These are phyloP conservation scores for Coptodon bakossiorum DNA, from an alignment of 2,113 vertebrate genomes.

Conservation along the genomic window DNA sequence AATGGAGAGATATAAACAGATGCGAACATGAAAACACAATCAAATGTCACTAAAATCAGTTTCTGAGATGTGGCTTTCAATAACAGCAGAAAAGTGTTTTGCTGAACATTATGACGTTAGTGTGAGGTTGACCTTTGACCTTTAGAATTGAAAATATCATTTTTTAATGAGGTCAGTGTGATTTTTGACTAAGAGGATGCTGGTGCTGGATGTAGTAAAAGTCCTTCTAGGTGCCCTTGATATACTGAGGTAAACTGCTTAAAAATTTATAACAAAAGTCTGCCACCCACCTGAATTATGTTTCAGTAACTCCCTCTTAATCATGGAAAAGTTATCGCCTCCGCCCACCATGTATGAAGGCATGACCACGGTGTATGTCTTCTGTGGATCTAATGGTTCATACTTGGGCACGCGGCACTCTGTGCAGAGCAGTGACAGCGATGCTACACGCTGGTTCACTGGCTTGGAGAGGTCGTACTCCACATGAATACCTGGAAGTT, in stretches of 20 bases:
- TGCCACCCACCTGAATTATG: conserved; percentile 78
- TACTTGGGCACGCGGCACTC: conserved; percentile 82
- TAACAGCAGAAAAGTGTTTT: too few relatives aligned
- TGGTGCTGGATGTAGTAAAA: not conserved
- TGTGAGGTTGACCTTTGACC: not conserved
- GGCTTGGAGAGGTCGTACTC: conserved; percentile 76
- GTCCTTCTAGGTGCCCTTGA: not conserved
- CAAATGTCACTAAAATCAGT: too few relatives aligned
- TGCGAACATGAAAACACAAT: too few relatives aligned
- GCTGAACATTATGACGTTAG: not conserved
- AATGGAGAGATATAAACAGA: too few relatives aligned
- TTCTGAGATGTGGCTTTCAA: too few relatives aligned
- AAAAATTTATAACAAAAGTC: not conserved
- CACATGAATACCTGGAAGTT: conserved; percentile 78
- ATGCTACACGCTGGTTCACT: conserved; percentile 71
- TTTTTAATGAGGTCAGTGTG: not conserved
- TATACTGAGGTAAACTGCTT: not conserved
- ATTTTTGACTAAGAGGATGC: not conserved
- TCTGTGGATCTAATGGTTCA: conserved; percentile 66
- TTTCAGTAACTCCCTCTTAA: conserved; percentile 75
- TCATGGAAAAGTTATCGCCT: conserved; percentile 82
- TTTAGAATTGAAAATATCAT: not conserved
- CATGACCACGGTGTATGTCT: conserved; percentile 77
- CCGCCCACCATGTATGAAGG: conserved; percentile 76
- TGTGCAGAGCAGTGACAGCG: conserved; percentile 77